These are phyloP conservation scores for Nothura maculosa DNA, from an alignment of 2,797 vertebrate genomes.

Conservation along the genomic window DNA sequence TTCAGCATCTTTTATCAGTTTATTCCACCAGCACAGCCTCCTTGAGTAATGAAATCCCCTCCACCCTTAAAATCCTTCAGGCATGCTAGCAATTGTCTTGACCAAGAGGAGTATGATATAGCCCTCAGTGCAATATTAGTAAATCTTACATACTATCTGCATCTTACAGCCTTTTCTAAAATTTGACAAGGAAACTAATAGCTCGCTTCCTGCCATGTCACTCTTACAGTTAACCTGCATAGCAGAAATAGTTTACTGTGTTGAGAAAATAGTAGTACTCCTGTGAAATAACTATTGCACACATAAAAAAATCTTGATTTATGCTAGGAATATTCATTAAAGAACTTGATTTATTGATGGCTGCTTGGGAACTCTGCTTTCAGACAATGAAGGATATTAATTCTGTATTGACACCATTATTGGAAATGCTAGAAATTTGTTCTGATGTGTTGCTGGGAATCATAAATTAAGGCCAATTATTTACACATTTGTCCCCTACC, in stretches of 20 bases:
- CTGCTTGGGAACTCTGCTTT: not conserved
- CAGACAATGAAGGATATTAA: not conserved
- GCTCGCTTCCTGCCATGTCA: not conserved
- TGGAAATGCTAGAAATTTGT: not conserved
- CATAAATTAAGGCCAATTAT: not conserved
- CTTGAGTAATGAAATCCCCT: constrained; percentile 1
- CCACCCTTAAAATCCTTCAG: constrained; percentile 34
- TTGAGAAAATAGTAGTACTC: not conserved
- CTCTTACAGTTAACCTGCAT: not conserved
- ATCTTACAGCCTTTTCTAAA: not conserved
- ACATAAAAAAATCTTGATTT: not conserved
- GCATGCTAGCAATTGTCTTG: not conserved
- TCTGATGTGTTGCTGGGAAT: not conserved
- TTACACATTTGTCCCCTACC: not conserved
- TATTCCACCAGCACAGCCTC: not conserved
- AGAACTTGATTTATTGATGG: not conserved
- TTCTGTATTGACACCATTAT: not conserved
- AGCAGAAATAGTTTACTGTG: not conserved
- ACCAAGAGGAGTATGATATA: not conserved
- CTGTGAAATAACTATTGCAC: not conserved
- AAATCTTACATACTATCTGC: constrained; percentile 15
- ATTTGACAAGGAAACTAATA: not conserved
- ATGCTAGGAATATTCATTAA: not conserved
- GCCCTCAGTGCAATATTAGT: not conserved
- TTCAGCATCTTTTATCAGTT: not conserved